Conservation (phyloP, 2,797 vertebrate genomes). For the Ptychobarbus kaznakovi region DNA sequence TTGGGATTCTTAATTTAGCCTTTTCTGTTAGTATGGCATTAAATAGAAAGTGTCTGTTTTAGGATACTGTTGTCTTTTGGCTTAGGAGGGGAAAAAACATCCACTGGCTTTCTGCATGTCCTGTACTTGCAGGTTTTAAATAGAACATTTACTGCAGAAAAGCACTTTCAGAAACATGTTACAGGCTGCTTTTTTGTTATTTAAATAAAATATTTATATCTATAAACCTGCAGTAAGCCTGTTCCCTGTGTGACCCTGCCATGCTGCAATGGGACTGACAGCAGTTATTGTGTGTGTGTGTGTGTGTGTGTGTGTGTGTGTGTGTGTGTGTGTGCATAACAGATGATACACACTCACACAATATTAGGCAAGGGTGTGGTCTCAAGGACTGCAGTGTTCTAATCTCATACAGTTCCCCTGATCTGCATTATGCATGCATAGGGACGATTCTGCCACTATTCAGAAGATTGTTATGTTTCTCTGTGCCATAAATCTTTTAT, state of each 20-base stretch:
- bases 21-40: not conserved
- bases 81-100: not conserved
- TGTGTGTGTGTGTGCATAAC: not conserved
- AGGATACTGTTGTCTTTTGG: not conserved
- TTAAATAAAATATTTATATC: not conserved
- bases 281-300: conserved; percentile 28
- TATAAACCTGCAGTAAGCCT: not conserved
- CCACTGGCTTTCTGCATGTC: not conserved
- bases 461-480: not conserved
- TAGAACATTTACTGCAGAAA: not conserved
- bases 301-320: too few species aligned
- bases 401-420: not conserved
- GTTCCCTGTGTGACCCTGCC: not conserved
- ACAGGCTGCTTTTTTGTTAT: not conserved
- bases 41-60: not conserved
- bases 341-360: too few species aligned
- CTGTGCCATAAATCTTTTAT: not conserved
- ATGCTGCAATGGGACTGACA: conserved; percentile 29
- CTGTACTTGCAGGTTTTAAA: not conserved
- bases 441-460: not conserved
- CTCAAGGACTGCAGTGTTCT: conserved; percentile 26
- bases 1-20: not conserved
- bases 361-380: conserved; percentile 42
- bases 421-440: not conserved
- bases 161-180: not conserved